Evolutionary conservation across 2,888 invertebrate genomes (phyloP).

Genomic region (Drosophila fungiperda): DNA sequence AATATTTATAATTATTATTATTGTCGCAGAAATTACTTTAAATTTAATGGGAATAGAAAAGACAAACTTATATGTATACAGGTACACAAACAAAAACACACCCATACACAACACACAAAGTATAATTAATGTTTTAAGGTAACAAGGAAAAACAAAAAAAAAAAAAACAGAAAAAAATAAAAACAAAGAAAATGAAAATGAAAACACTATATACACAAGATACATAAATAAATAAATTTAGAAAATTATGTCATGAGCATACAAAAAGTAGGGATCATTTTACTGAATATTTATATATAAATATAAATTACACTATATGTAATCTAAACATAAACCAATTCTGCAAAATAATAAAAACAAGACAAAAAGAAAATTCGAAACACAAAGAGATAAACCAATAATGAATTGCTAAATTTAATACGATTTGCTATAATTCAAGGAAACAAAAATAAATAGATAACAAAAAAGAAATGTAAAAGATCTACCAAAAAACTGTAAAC

Average conservation of each 20-base stretch:
- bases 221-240: constrained; percentile 62
- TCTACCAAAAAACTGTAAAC: constrained; percentile 63
- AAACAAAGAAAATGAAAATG: constrained; percentile 35
- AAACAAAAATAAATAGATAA: constrained; percentile 30
- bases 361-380: constrained; percentile 26
- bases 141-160: constrained; percentile 35
- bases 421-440: constrained; percentile 68
- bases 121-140: constrained; percentile 61
- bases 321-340: constrained; percentile 55
- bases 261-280: constrained; percentile 83
- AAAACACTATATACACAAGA: constrained; percentile 53
- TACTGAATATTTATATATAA: constrained; percentile 65
- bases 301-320: constrained; percentile 61
- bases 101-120: constrained; percentile 14
- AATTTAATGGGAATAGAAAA: constrained; percentile 61
- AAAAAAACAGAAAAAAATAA: background rate
- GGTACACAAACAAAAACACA: constrained; percentile 19
- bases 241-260: constrained; percentile 78
- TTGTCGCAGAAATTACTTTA: constrained; percentile 78
- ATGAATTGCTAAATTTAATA: constrained; percentile 67
- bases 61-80: constrained; percentile 38
- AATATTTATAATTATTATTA: constrained; percentile 64
- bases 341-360: constrained; percentile 57
- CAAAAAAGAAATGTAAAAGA: constrained; percentile 26
- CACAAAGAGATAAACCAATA: constrained; percentile 40